These are phyloP conservation scores for Turritopsis rubra DNA, from an alignment of 30 jellyfish, hydroid and myxozoan species.

Conservation along the genomic window DNA sequence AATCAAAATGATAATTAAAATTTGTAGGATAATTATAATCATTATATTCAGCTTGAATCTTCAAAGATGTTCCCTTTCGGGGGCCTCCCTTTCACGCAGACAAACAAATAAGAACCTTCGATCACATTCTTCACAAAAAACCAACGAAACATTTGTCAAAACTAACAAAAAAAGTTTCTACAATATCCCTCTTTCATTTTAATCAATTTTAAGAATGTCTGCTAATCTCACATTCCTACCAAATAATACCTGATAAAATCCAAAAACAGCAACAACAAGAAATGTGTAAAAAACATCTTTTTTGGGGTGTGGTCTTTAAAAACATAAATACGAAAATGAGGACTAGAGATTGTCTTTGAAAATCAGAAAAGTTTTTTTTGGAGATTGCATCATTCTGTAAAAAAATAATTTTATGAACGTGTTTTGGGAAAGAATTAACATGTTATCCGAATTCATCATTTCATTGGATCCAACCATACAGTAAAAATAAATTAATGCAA, in stretches of 20 bases:
- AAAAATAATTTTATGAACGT: not conserved
- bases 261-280: not conserved
- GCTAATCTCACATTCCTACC: not conserved
- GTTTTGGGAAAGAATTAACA: not conserved
- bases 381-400: not conserved
- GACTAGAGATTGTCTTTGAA: not conserved
- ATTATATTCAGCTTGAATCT: too few relatives aligned
- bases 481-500: not conserved
- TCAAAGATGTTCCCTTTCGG: too few relatives aligned
- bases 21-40: not conserved
- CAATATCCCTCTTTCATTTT: not conserved
- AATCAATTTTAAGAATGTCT: not conserved
- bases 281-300: not conserved
- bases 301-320: not conserved
- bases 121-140: too few relatives aligned
- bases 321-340: slow-evolving; percentile 14
- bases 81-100: too few relatives aligned
- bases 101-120: too few relatives aligned
- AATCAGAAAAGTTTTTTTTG: too few relatives aligned
- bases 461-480: not conserved
- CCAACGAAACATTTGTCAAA: not conserved
- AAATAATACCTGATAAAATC: not conserved
- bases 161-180: too few relatives aligned
- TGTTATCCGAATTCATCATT: not conserved
- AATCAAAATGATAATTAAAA: not conserved